Evolutionary conservation across 2,888 invertebrate species (phyloP).

Genomic region (Cryptocheilus praepositus): DNA sequence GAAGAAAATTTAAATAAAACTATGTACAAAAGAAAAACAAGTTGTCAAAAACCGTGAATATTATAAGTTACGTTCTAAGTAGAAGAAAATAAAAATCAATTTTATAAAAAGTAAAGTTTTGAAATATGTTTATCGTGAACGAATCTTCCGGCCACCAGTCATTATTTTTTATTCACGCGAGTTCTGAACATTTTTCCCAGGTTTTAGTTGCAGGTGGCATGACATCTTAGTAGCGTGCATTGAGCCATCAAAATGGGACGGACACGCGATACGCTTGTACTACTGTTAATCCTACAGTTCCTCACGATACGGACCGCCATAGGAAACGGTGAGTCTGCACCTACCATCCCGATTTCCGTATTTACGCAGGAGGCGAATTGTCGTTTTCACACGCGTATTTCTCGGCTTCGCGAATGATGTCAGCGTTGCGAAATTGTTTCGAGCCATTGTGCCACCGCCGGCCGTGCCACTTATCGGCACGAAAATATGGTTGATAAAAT

Average conservation of each 20-base stretch:
- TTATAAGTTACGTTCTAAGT: no score
- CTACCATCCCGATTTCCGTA: no score
- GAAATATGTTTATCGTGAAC: no score
- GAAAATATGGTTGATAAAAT: conserved; percentile 50
- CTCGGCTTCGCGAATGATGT: conserved; percentile 25
- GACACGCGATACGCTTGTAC: not conserved
- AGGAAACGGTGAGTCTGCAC: not conserved
- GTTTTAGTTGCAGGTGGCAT: not conserved
- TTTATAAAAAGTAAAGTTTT: no score
- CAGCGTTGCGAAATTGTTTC: conserved; percentile 50
- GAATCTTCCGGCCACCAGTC: no score
- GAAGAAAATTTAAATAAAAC: no score
- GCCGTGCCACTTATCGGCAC: conserved; percentile 43
- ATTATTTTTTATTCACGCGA: no score
- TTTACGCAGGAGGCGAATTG: no score
- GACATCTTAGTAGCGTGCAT: not conserved
- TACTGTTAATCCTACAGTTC: not conserved
- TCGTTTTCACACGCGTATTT: not conserved
- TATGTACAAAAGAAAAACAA: no score
- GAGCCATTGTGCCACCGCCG: conserved; percentile 37
- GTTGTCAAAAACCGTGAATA: no score
- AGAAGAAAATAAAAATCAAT: no score
- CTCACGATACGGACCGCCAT: not conserved
- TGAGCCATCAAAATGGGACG: not conserved
- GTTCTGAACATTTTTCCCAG: not conserved